Percentiles rank a stretch among this genome's conserved stretches.
Evolutionary conservation across 2,797 vertebrate genomes (phyloP).

Genomic region (Alosa sapidissima): DNA sequence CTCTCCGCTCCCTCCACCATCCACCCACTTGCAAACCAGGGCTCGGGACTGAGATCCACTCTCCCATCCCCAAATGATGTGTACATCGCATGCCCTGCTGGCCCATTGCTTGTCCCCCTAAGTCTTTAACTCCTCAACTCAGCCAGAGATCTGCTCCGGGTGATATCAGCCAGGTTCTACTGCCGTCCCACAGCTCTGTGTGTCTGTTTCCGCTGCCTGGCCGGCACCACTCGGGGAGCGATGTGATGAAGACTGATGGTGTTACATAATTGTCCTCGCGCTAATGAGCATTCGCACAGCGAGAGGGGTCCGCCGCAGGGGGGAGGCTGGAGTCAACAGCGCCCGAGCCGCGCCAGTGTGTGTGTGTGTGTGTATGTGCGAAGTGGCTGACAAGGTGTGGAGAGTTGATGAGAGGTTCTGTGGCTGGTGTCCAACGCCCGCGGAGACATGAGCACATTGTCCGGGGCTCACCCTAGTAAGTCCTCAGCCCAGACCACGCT

Average conservation of each 20-base stretch:
- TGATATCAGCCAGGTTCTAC: background rate
- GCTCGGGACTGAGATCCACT: background rate
- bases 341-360: background rate
- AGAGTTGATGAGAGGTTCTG: background rate
- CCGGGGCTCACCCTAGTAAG: background rate
- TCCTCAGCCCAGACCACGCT: background rate
- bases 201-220: background rate
- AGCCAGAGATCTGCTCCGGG: background rate
- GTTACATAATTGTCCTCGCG: background rate
- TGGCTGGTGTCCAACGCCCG: background rate
- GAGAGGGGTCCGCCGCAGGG: background rate
- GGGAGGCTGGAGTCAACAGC: background rate
- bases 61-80: background rate
- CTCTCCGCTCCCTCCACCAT: background rate
- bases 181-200: background rate
- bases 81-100: background rate
- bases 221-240: background rate
- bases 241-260: constrained; percentile 12
- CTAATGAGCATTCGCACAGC: background rate
- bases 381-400: constrained; percentile 18
- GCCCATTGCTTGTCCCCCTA: background rate
- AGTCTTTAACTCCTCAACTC: background rate
- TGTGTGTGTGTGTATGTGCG: background rate
- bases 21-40: background rate
- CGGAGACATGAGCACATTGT: background rate